Conservation (phyloP, 2,797 vertebrate genomes). For the Cuniculus paca region DNA sequence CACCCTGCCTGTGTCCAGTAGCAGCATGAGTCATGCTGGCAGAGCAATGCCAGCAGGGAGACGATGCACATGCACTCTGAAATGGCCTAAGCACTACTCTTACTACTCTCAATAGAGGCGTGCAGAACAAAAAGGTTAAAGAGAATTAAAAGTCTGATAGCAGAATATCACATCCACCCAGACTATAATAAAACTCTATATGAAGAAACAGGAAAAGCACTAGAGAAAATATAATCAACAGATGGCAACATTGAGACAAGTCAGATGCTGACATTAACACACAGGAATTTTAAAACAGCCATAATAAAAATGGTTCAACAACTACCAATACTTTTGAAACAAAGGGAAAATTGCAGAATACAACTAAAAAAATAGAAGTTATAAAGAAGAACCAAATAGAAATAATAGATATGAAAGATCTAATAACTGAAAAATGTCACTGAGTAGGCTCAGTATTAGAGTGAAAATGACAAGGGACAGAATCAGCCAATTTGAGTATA, state of each 20-base stretch:
- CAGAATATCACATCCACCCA: neutral
- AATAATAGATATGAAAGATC: neutral
- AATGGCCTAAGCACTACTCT: neutral
- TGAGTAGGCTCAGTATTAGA: neutral
- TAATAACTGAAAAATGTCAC: constrained; percentile 1
- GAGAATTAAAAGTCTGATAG: neutral
- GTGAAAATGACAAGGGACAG: neutral
- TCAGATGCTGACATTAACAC: neutral
- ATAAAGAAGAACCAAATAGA: neutral
- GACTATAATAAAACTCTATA: neutral
- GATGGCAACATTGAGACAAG: neutral
- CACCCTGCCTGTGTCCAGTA: neutral
- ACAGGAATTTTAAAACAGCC: neutral
- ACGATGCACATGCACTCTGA: neutral
- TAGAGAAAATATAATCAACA: neutral
- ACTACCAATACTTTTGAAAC: neutral
- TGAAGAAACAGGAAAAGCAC: neutral
- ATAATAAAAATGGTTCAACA: neutral
- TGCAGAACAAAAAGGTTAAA: neutral
- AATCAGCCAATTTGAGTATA: neutral
- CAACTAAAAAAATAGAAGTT: neutral
- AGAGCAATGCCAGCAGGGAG: too few relatives aligned
- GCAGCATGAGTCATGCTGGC: neutral
- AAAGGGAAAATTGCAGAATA: neutral
- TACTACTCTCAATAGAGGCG: neutral